phyloP scores from a whole-genome alignment of 2,888 invertebrate species.

The Campoplex capitator region DNA sequence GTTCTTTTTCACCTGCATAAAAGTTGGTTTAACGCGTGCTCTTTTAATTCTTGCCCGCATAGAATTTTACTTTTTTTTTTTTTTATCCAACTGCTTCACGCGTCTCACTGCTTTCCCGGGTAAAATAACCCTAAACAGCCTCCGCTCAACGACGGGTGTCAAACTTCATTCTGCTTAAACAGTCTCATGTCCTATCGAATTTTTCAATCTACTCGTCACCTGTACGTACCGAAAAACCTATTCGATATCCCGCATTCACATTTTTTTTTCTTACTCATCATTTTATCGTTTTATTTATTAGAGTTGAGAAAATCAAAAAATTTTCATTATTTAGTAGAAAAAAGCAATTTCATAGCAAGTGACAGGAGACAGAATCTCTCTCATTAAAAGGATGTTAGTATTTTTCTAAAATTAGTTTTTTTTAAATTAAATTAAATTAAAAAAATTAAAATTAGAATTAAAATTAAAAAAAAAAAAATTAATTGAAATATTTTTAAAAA shows the following conservation, averaged over 20 bases:
- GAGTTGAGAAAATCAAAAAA: not conserved
- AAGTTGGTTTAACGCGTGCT: conserved; percentile 5
- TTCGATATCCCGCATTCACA: conserved; percentile 14
- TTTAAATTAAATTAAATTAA: no score
- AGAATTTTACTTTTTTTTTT: conserved; percentile 20
- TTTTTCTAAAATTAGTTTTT: no score
- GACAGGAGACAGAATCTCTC: no score
- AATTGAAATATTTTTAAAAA: no score
- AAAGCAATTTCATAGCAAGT: no score
- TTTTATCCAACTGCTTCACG: conserved; percentile 21
- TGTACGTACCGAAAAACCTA: conserved; percentile 6
- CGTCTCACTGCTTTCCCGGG: conserved; percentile 36
- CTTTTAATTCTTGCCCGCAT: conserved; percentile 60
- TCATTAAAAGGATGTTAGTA: no score
- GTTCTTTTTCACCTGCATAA: conserved; percentile 57
- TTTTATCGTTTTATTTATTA: not conserved
- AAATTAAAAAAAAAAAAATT: no score
- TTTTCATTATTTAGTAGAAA: not conserved
- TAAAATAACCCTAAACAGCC: conserved; percentile 35
- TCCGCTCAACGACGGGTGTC: not conserved
- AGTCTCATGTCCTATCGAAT: not conserved
- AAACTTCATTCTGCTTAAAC: not conserved
- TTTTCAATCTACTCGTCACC: conserved; percentile 25
- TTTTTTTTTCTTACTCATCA: not conserved
- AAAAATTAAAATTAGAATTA: no score